phyloP scores from a whole-genome alignment of 2,113 vertebrate species.

The Antigone vipio region DNA sequence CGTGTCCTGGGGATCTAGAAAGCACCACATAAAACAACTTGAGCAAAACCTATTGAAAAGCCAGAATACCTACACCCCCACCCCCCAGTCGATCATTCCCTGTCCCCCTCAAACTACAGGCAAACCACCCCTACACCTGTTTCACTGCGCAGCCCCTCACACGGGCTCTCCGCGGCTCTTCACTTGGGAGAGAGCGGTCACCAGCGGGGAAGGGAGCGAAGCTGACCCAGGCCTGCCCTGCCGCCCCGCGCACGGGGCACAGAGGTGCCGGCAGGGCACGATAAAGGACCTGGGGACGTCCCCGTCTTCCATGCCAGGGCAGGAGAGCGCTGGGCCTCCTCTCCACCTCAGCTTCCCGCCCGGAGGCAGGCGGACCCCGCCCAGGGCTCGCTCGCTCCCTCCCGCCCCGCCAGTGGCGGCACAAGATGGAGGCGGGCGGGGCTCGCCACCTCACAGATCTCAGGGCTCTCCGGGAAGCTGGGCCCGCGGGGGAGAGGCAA shows the following conservation, averaged over 20 bases:
- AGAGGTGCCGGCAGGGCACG: background rate
- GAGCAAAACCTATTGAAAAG: background rate
- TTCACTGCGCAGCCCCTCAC: rapidly evolving
- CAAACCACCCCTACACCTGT: no score
- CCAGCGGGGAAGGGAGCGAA: no score
- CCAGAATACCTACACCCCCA: no score
- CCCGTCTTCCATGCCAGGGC: no score
- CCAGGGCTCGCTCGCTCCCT: background rate
- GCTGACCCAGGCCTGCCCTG: background rate
- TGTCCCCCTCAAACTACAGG: rapidly evolving
- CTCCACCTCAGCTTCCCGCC: background rate
- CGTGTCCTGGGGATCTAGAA: background rate
- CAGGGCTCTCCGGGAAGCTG: no score
- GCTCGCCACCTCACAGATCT: background rate
- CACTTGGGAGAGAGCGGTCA: rapidly evolving
- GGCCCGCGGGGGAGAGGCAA: no score
- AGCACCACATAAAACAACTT: background rate
- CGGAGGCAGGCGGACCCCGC: background rate
- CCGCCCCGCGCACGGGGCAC: no score
- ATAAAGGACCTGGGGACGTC: background rate
- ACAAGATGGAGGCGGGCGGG: background rate
- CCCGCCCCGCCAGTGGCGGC: background rate
- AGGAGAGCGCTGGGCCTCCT: rapidly evolving
- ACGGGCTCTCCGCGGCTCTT: background rate
- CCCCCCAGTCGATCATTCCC: no score